These are phyloP conservation scores for Morus bassanus DNA, from an alignment of 2,797 vertebrate genomes.

Conservation along the genomic window DNA sequence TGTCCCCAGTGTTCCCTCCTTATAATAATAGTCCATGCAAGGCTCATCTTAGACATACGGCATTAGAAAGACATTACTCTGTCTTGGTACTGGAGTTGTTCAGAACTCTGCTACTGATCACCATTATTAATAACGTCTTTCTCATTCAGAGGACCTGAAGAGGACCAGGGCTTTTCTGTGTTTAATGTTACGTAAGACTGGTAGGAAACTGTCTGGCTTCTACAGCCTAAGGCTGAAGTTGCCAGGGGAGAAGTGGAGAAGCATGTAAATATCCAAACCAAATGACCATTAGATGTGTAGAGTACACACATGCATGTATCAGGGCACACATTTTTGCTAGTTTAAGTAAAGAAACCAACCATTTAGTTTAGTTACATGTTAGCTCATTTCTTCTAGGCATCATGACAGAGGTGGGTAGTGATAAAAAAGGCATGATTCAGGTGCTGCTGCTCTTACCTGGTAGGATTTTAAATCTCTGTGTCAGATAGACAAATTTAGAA, in stretches of 20 bases:
- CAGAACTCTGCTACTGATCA: not conserved
- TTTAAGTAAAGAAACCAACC: not conserved
- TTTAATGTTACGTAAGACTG: not conserved
- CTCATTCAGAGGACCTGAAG: not conserved
- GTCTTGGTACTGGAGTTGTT: not conserved
- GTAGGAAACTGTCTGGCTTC: not conserved
- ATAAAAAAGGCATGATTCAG: not conserved
- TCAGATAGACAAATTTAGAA: not conserved
- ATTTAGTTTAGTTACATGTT: not conserved
- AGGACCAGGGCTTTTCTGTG: not conserved
- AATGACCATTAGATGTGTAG: not conserved
- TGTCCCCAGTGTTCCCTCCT: not conserved
- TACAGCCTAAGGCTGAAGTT: not conserved
- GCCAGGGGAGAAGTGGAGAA: not conserved
- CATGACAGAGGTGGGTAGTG: not conserved
- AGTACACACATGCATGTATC: not conserved
- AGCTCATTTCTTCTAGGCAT: not conserved
- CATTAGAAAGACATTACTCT: not conserved
- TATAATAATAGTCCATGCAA: not conserved
- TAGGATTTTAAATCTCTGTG: not conserved
- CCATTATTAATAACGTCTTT: too few species aligned
- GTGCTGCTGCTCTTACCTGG: not conserved
- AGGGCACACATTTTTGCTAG: not conserved
- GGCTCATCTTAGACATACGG: rapidly evolving
- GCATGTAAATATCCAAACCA: not conserved